Percentiles rank a stretch among this genome's conserved stretches.
Conservation (phyloP, 1,140 invertebrate genomes). For the Leptopilina clavipes region DNA sequence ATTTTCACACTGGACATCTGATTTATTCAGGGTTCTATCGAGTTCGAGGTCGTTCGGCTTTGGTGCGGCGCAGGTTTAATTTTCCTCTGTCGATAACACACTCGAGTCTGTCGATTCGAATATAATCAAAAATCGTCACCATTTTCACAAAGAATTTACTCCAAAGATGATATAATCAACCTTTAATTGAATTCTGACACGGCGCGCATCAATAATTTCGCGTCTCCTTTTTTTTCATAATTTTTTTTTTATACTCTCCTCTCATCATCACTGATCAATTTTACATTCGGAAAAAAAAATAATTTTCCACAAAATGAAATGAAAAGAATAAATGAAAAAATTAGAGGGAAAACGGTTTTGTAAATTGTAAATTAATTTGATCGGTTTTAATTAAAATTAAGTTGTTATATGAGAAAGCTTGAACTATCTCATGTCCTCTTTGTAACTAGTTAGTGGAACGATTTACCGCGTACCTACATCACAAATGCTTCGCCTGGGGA, state of each 20-base stretch:
- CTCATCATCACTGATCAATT: too few relatives aligned
- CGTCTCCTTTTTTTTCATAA: too few relatives aligned
- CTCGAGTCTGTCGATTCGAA: constrained; percentile 3
- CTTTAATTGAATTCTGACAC: too few relatives aligned
- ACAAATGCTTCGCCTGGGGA: constrained; percentile 17
- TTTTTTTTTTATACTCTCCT: too few relatives aligned
- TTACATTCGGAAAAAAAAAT: too few relatives aligned
- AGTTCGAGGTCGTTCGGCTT: constrained; percentile 12
- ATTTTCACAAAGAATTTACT: neutral
- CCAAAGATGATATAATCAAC: too few relatives aligned
- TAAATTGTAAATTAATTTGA: too few relatives aligned
- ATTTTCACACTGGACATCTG: constrained; percentile 25
- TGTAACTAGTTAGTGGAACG: neutral
- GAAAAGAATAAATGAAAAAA: neutral
- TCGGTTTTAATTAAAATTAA: neutral
- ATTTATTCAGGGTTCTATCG: neutral
- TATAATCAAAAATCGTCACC: neutral
- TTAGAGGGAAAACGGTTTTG: too few relatives aligned
- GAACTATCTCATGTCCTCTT: neutral
- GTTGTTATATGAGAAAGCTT: neutral
- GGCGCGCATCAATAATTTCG: too few relatives aligned
- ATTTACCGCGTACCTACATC: constrained; percentile 11
- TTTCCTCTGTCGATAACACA: constrained; percentile 20
- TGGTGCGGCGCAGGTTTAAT: constrained; percentile 10
- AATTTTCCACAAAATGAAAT: too few relatives aligned